These are phyloP conservation scores for Pedicia rivosa DNA, from an alignment of 2,888 invertebrate genomes.

Conservation along the genomic window DNA sequence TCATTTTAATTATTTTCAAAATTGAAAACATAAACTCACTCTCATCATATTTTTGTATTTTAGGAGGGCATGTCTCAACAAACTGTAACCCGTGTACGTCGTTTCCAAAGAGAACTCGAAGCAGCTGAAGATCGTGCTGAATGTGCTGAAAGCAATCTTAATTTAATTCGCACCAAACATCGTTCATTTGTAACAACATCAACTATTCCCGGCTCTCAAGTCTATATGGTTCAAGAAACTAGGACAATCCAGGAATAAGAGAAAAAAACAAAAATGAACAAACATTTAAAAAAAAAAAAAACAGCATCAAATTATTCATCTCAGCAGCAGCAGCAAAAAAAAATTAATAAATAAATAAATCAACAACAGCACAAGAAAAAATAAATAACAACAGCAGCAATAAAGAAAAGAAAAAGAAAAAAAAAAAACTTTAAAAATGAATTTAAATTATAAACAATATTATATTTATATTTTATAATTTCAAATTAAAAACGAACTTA, in stretches of 20 bases:
- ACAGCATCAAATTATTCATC: no score
- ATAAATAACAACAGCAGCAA: no score
- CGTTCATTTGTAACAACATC: constrained; percentile 94
- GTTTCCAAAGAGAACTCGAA: constrained; percentile 96
- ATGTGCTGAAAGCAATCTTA: constrained; percentile 83
- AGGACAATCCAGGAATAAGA: constrained; percentile 35
- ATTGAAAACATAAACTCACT: background rate
- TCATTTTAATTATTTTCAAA: background rate
- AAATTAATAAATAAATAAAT: no score
- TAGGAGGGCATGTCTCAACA: constrained; percentile 85
- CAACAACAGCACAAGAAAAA: no score
- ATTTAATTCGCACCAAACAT: constrained; percentile 94
- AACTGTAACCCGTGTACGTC: constrained; percentile 87
- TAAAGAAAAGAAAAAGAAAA: no score
- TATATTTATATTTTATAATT: no score
- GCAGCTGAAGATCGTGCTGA: constrained; percentile 96
- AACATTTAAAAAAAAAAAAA: constrained; percentile 1
- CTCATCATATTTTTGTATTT: constrained; percentile 12
- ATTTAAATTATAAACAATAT: no score
- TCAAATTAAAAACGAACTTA: no score
- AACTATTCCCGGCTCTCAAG: constrained; percentile 80
- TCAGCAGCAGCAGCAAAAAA: no score
- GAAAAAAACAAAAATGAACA: constrained; percentile 32
- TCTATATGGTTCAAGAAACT: constrained; percentile 79
- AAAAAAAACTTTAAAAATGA: no score